A percentile compares a stretch with the other conserved stretches of the same genome.
Conservation (phyloP, 2,113 vertebrate species). For the Hydropotes inermis region DNA sequence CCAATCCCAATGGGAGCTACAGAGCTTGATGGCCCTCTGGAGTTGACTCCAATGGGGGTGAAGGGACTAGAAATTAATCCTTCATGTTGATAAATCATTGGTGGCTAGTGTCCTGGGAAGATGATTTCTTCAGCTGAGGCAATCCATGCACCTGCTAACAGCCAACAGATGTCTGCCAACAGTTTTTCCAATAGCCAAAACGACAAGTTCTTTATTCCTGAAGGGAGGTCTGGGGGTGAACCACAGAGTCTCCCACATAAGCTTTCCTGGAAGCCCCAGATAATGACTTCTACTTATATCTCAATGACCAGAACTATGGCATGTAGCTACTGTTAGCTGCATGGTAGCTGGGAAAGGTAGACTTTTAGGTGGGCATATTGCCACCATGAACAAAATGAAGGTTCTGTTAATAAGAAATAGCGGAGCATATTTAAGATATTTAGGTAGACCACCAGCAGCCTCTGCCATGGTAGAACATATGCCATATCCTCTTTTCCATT, state of each 20-base stretch:
- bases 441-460: neutral
- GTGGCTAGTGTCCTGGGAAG: neutral
- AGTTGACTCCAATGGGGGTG: neutral
- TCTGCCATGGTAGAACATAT: neutral
- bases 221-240: neutral
- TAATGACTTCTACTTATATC: neutral
- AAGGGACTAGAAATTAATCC: neutral
- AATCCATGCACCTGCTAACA: neutral
- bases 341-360: neutral
- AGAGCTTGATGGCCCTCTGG: neutral
- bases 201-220: neutral
- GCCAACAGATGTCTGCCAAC: neutral
- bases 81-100: neutral
- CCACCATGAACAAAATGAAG: neutral
- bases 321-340: neutral
- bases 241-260: neutral
- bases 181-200: neutral
- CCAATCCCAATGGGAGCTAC: neutral
- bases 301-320: neutral
- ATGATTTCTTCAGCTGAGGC: neutral
- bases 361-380: neutral
- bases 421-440: neutral
- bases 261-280: neutral
- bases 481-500: neutral
- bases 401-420: slow-evolving; percentile 8